Evolutionary conservation across 2,113 vertebrate species (phyloP), one percentile per base, ranked within the genome.

Genomic region (Pholis gunnellus): DNA sequence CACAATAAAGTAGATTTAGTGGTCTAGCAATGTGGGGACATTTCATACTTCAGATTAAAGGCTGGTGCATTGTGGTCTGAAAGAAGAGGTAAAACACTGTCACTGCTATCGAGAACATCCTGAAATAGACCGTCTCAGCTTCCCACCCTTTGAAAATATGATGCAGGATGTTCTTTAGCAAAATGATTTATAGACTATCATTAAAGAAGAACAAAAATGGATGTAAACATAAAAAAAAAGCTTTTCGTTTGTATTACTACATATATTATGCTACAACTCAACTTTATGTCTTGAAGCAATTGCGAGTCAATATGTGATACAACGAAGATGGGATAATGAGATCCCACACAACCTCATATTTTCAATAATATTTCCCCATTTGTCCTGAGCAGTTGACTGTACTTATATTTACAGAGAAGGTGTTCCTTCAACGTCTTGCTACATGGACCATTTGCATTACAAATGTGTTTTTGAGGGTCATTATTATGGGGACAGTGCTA

Each of bases 1-100:
- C 87, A 90, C 91, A 89, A 91, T 92, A 91, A 94, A 93, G 81
- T 85, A 90, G 91, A 94, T 94, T 94, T 94, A 94, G 84, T 84
- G 84, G 82, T 64, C 78, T 29, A 29, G 78, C 76, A 63, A 80
- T 67, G 64, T 79, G 73, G 86, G 83, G 87, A 80, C 85, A 71
- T 89, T 87, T 89, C 87, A 87, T 87, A 63, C 79, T 70, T 78
- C 74, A 88, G 83, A 86, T 86, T 87, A 90, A 85, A 77, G 72
- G 74, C 79, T 36, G 57, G 38, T 34, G 84, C 18, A 42, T 52
- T 59, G 65, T 52, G 83, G 70, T 76, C 9, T 80, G 80, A 79
- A 20, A 76, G 78, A 79, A 61, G 75, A 78, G 57, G 68, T 70
- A 68, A 84, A 82, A 84, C 48, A 74, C 60, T 69, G 50, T 9